Percentiles rank a stretch among this genome's conserved stretches.
These are phyloP conservation scores for Meloidogyne floridensis DNA, from an alignment of 1,140 invertebrate genomes.

Conservation along the genomic window DNA sequence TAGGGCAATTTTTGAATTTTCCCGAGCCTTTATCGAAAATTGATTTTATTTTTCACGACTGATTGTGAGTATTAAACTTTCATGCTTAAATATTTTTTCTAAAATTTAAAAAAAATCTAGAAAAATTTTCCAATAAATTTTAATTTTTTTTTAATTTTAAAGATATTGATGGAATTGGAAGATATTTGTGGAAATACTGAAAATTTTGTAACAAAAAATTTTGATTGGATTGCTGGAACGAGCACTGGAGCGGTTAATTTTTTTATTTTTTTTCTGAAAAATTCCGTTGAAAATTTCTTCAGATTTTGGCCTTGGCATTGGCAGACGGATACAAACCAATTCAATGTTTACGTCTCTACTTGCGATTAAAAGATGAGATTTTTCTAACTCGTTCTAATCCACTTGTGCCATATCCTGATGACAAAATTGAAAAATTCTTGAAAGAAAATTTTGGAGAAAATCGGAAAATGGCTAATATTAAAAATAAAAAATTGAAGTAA, in stretches of 20 bases:
- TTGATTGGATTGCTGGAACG: slow-evolving; percentile 94
- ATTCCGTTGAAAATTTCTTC: slow-evolving; percentile 13
- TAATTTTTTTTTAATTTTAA: neutral
- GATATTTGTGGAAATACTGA: neutral
- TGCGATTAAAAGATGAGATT: slow-evolving; percentile 74
- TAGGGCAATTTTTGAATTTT: too few relatives aligned
- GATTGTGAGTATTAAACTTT: too few relatives aligned
- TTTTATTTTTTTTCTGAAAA: slow-evolving; percentile 15
- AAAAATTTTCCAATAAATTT: slow-evolving; percentile 7
- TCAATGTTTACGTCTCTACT: slow-evolving; percentile 46
- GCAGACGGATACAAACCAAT: slow-evolving; percentile 51
- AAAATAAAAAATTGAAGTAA: slow-evolving; percentile 29
- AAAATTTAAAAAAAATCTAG: neutral
- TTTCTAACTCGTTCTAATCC: slow-evolving; percentile 70
- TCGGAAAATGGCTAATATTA: slow-evolving; percentile 26
- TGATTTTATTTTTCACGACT: too few relatives aligned
- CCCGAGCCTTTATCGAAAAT: too few relatives aligned
- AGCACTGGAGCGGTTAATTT: slow-evolving; percentile 79
- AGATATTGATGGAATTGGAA: slow-evolving; percentile 45
- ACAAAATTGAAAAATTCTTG: slow-evolving; percentile 70
- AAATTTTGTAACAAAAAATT: slow-evolving; percentile 72
- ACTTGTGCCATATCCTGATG: slow-evolving; percentile 62
- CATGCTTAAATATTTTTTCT: too few relatives aligned
- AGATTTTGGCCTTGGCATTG: slow-evolving; percentile 80
- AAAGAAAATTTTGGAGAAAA: slow-evolving; percentile 33